Conservation (phyloP, 2,888 invertebrate genomes). For the Diplolepis rosae region DNA sequence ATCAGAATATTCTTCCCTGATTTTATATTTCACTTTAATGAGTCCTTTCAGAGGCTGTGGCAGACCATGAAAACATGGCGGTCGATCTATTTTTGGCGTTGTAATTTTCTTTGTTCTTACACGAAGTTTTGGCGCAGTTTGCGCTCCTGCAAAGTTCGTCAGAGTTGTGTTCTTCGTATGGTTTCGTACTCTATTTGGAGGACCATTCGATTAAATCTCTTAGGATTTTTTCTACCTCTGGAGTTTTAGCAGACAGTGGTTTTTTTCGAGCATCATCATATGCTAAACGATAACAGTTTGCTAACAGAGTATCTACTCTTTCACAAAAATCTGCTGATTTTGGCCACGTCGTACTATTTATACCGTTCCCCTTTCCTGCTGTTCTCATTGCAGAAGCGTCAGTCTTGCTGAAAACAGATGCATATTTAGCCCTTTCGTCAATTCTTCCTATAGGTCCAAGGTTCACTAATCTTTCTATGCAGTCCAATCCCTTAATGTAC, state of each 20-base stretch:
- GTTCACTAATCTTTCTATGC: constrained; percentile 43
- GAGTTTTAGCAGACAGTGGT: constrained; percentile 31
- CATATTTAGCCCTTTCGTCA: constrained; percentile 35
- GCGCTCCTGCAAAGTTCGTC: not conserved
- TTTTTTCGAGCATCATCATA: not conserved
- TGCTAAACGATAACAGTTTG: not conserved
- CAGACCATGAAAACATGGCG: constrained; percentile 40
- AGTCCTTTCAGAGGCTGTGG: constrained; percentile 37
- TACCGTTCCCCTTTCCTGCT: constrained; percentile 16
- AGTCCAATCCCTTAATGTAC: constrained; percentile 33
- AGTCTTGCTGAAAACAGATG: constrained; percentile 26
- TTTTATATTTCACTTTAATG: constrained; percentile 23
- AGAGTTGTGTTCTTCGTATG: not conserved
- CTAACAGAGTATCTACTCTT: constrained; percentile 13
- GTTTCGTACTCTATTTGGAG: constrained; percentile 12
- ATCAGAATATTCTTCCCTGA: constrained; percentile 26
- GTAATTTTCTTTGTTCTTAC: not conserved
- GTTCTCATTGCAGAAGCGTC: not conserved
- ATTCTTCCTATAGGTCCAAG: constrained; percentile 36
- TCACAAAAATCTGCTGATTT: constrained; percentile 11
- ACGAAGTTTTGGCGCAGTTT: not conserved
- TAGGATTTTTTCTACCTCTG: constrained; percentile 31
- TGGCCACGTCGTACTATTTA: not conserved
- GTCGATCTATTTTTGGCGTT: constrained; percentile 27
- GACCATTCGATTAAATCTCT: constrained; percentile 35